These are phyloP conservation scores for Sturnus vulgaris DNA, from an alignment of 2,113 vertebrate species.

Conservation along the genomic window DNA sequence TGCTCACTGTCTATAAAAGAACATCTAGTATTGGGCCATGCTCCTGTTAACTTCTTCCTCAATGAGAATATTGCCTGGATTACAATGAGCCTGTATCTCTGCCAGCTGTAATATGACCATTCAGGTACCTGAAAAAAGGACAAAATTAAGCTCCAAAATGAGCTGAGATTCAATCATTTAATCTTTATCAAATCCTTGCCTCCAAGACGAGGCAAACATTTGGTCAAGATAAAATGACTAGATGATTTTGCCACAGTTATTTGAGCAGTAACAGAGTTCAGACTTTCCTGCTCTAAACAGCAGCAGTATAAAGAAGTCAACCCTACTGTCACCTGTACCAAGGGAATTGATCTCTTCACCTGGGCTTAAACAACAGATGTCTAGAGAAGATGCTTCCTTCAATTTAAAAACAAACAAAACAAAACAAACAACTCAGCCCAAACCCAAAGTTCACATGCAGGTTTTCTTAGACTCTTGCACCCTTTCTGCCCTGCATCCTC, in stretches of 20 bases:
- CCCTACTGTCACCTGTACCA: not conserved
- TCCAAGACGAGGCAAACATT: not conserved
- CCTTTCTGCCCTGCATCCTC: not conserved
- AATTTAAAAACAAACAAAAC: not conserved
- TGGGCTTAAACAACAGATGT: not conserved
- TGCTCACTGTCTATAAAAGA: not conserved
- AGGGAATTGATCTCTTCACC: accelerated
- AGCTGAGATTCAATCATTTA: not conserved
- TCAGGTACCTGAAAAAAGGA: not conserved
- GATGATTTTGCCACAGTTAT: not conserved
- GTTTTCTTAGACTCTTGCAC: not conserved
- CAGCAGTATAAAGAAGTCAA: not conserved
- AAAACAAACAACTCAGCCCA: not conserved
- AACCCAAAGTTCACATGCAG: not conserved
- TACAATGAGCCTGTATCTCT: not conserved
- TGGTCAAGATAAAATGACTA: not conserved
- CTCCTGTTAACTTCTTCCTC: not conserved
- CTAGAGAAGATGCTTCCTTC: not conserved
- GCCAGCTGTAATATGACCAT: not conserved
- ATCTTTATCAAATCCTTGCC: not conserved
- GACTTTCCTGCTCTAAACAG: not conserved
- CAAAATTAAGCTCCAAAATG: not conserved
- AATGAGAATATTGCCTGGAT: not conserved
- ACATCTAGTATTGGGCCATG: not conserved
- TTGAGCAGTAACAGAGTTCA: not conserved